These are phyloP conservation scores for Sula dactylatra DNA, from an alignment of 2,113 vertebrate species.

Conservation along the genomic window DNA sequence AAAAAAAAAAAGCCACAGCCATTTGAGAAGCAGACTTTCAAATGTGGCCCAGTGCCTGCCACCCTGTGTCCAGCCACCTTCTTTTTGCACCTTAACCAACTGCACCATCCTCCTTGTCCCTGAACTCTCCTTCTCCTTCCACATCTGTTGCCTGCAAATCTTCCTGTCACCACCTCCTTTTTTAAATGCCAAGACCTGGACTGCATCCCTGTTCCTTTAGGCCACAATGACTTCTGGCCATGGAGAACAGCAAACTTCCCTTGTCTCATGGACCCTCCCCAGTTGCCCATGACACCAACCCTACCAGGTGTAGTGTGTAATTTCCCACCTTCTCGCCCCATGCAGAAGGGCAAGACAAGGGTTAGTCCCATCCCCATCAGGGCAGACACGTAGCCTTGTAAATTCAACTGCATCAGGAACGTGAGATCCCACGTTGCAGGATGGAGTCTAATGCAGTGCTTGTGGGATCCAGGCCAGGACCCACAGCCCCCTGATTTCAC, in stretches of 20 bases:
- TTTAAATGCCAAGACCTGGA: slow-evolving; percentile 11
- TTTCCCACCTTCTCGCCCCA: background rate
- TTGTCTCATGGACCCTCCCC: background rate
- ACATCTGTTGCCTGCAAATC: slow-evolving; percentile 59
- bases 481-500: background rate
- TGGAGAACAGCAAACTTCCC: background rate
- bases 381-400: accelerated
- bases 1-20: background rate
- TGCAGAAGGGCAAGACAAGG: background rate
- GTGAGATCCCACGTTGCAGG: background rate
- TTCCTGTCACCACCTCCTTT: slow-evolving; percentile 46
- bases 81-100: background rate
- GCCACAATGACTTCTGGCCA: background rate
- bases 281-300: background rate
- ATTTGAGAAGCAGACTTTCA: background rate
- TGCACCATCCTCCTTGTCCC: background rate
- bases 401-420: background rate
- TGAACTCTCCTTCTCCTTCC: slow-evolving; percentile 53
- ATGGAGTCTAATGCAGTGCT: background rate
- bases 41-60: background rate
- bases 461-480: background rate
- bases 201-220: background rate
- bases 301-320: background rate
- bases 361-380: accelerated
- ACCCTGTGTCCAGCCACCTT: background rate